Evolutionary conservation across 2,888 invertebrate species (phyloP).

Genomic region (Lymantria dispar): DNA sequence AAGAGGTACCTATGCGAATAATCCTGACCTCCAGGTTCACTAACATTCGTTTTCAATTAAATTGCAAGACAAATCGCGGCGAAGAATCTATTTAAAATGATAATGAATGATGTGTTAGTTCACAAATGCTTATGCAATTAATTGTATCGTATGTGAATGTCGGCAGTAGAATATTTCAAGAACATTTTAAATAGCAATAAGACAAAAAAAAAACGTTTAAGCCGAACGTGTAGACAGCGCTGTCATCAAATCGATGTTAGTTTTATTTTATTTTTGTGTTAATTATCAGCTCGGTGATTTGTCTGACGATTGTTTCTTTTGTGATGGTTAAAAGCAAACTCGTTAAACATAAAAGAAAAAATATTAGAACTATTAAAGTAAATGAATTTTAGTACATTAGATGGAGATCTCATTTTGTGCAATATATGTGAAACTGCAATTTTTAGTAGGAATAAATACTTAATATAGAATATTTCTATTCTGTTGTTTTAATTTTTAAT

Average conservation of each 20-base stretch:
- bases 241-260: constrained; percentile 28
- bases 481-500: no score
- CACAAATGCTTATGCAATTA: no score
- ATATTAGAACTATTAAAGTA: no score
- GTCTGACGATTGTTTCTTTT: constrained; percentile 1
- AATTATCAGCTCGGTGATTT: constrained; percentile 3
- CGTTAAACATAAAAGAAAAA: no score
- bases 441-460: no score
- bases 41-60: not conserved
- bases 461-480: no score
- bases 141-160: not conserved
- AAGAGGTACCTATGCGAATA: not conserved
- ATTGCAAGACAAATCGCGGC: not conserved
- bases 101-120: no score
- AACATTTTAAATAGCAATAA: not conserved
- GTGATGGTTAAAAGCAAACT: no score
- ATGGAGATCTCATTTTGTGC: no score
- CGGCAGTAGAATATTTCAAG: constrained; percentile 5
- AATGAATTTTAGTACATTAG: no score
- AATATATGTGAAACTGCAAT: no score
- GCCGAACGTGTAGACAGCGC: constrained; percentile 28
- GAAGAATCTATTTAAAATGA: no score
- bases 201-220: constrained; percentile 19
- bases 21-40: not conserved
- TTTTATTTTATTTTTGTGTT: not conserved